Percentiles rank a stretch among this genome's conserved stretches.
Evolutionary conservation across 2,797 vertebrate species (phyloP).

Genomic region (Syngnathus acus): DNA sequence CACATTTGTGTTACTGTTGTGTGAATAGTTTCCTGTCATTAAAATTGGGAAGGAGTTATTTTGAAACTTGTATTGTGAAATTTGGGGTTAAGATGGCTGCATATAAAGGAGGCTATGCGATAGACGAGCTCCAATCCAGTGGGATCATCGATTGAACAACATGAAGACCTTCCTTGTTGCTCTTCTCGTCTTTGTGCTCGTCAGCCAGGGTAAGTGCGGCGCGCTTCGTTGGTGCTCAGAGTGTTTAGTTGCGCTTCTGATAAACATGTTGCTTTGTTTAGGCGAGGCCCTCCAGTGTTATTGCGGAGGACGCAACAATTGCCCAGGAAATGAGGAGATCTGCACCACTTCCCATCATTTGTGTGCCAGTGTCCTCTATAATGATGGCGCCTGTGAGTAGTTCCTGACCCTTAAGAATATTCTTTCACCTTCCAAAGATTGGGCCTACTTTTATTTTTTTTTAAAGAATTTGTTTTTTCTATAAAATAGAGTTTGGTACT

Average conservation of each 20-base stretch:
- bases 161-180: slow-evolving; percentile 7
- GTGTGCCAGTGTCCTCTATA: slow-evolving; percentile 6
- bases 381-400: neutral
- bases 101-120: no score
- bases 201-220: slow-evolving; percentile 32
- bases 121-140: no score
- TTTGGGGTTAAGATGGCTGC: no score
- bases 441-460: no score
- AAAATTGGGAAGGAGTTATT: no score
- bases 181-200: slow-evolving; percentile 22
- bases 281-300: slow-evolving; percentile 14
- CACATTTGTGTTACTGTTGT: no score
- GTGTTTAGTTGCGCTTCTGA: neutral
- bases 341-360: neutral
- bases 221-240: neutral
- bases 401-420: neutral
- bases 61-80: no score
- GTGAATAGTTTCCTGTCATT: no score
- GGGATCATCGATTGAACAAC: no score
- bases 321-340: neutral
- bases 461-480: no score
- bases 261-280: neutral
- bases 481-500: no score
- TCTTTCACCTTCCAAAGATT: no score
- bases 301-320: neutral